Percentiles rank a stretch among this genome's conserved stretches.
phyloP scores from a whole-genome alignment of 2,888 invertebrate species.

The Fragum fragum region DNA sequence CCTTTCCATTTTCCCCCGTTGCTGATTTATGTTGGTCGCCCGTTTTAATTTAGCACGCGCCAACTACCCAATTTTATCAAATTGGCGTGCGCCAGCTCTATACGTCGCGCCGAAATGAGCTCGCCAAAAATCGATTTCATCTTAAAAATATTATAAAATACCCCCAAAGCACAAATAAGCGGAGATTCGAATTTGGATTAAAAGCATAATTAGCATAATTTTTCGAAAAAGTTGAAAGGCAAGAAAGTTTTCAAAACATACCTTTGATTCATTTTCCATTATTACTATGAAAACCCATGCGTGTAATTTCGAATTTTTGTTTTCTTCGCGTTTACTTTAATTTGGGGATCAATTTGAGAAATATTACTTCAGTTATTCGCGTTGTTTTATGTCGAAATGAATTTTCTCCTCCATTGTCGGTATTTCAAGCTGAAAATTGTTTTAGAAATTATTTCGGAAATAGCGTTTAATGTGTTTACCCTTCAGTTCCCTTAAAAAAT shows the following conservation, averaged over 20 bases:
- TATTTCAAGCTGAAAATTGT: constrained; percentile 3
- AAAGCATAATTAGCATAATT: constrained; percentile 18
- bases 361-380: constrained; percentile 25
- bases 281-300: constrained; percentile 5
- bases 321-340: background rate
- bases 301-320: constrained; percentile 14
- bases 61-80: constrained; percentile 4
- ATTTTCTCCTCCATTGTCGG: constrained; percentile 18
- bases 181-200: constrained; percentile 19
- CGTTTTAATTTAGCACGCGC: constrained; percentile 11
- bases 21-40: background rate
- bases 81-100: constrained; percentile 5
- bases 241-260: background rate
- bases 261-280: constrained; percentile 14
- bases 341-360: constrained; percentile 2
- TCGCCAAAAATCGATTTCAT: constrained; percentile 17
- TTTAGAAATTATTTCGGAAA: constrained; percentile 11
- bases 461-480: constrained; percentile 23
- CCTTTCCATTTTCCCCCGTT: too few relatives aligned
- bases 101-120: constrained; percentile 9
- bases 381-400: constrained; percentile 31
- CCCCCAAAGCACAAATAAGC: background rate
- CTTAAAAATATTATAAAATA: background rate
- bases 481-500: constrained; percentile 8
- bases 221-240: constrained; percentile 14